Evolutionary conservation across 2,888 invertebrate genomes (phyloP).

Genomic region (Polyploca ridens): DNA sequence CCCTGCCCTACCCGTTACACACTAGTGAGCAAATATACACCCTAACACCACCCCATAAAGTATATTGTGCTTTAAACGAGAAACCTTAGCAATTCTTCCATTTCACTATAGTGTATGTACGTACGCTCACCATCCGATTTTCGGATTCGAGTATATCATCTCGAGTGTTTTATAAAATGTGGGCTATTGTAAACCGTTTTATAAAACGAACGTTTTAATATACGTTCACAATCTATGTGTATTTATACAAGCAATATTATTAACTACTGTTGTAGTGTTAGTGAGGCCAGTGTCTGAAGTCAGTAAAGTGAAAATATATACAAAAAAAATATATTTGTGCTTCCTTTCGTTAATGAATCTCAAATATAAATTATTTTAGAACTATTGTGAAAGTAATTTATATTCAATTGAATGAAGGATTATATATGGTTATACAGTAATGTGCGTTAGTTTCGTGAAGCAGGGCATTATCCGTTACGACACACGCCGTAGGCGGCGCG

Average conservation of each 20-base stretch:
- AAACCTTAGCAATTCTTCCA: neutral
- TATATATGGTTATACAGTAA: neutral
- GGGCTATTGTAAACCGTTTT: constrained; percentile 28
- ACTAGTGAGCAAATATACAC: constrained; percentile 20
- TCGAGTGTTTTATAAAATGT: constrained; percentile 40
- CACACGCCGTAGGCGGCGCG: constrained; percentile 25
- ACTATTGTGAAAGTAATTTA: neutral
- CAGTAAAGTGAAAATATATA: constrained; percentile 41
- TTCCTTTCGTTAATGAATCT: constrained; percentile 18
- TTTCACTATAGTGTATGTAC: constrained; percentile 18
- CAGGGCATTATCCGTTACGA: constrained; percentile 48
- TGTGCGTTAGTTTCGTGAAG: constrained; percentile 31
- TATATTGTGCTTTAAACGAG: constrained; percentile 20
- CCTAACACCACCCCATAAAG: constrained; percentile 18
- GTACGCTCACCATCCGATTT: constrained; percentile 28
- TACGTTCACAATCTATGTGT: constrained; percentile 15
- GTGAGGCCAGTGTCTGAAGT: constrained; percentile 72
- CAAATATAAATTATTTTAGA: constrained; percentile 4
- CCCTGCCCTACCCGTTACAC: constrained; percentile 12
- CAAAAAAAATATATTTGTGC: constrained; percentile 19
- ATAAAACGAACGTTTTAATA: constrained; percentile 37
- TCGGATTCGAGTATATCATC: constrained; percentile 29
- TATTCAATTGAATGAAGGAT: neutral
- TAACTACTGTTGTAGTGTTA: constrained; percentile 59
- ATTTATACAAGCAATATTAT: constrained; percentile 46